Base-by-base conservation (phyloP, 2,113 vertebrate genomes). In the Strix aluco region DNA sequence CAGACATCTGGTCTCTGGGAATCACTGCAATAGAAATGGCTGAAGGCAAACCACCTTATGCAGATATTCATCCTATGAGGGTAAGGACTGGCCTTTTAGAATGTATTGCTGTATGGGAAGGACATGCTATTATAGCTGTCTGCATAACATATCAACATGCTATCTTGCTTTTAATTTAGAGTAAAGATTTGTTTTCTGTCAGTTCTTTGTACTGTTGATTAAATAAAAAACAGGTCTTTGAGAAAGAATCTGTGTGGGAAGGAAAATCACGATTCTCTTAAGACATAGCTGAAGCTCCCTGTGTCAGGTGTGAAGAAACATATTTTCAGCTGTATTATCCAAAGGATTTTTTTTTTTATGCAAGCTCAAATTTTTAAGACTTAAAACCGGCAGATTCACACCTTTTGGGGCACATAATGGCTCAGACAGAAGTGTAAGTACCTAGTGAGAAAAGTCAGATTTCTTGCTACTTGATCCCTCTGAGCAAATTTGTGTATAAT, bases 11-110 rank as follows among this genome's bases (percentile, higher is more conserved):
- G 99, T 99, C 99, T 6, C 95, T 99, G 96, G 99, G 99, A 58
- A 99, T 99, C 65, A 99, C 99, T 3, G 99, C 99, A 3, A 99
- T 99, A 84, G 99, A 99, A 98, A 99, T 99, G 99, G 99, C 99
- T 1, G 99, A 99, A 97, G 99, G 99, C 36, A 99, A 99, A 74
- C 99, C 99, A 9, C 99, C 99, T 0, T 99, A 99, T 54, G 99
- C 99, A 1, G 99, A 99, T 95, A 99, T 99, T 80, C 99, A 99
- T 92, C 99, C 99, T 9, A 99, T 99, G 99, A 98, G 99, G 98
- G 99, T 99, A 95, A 98, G 98, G 26, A 52, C 21, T 59, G 72
- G 52, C 36, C 63, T 69, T 65, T 71, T 40, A 15, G 44, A 61
- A 61, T 20, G 4, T 25, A 5, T 27, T 67, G 14, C 47, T 63